Conservation (phyloP, 2,113 vertebrate species). For the Prolemur simus region DNA sequence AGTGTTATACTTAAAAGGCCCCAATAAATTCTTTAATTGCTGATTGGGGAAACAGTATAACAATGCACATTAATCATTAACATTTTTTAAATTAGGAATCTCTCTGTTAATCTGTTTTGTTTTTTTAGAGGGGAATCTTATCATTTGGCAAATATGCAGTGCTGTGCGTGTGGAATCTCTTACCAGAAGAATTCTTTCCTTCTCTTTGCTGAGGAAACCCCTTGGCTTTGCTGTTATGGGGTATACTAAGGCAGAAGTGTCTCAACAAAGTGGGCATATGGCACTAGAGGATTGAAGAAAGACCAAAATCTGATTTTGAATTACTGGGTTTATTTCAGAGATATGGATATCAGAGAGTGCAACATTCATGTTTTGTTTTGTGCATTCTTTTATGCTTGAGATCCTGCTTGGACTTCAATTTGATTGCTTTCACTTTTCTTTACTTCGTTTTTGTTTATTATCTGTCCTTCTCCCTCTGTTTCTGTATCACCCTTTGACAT, state of each 20-base stretch:
- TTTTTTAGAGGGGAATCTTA: not conserved
- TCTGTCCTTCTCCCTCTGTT: not conserved
- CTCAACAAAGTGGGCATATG: not conserved
- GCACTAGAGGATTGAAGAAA: not conserved
- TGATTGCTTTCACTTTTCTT: not conserved
- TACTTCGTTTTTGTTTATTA: not conserved
- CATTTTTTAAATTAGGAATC: not conserved
- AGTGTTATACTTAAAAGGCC: not conserved
- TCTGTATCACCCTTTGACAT: not conserved
- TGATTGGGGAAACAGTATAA: not conserved
- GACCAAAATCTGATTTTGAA: not conserved
- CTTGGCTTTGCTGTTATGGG: not conserved
- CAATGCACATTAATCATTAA: not conserved
- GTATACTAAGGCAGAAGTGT: not conserved
- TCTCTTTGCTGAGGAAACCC: not conserved
- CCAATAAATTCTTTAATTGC: not conserved
- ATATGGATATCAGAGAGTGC: not conserved
- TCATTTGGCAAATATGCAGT: not conserved
- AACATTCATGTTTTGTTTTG: not conserved
- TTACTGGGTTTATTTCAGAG: not conserved
- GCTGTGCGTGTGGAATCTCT: not conserved
- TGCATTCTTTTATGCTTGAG: not conserved
- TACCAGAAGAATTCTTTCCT: not conserved
- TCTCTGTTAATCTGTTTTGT: not conserved
- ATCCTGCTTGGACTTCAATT: not conserved